Evolutionary conservation across 2,888 invertebrate species (phyloP).

Genomic region (Entomobrya proxima): DNA sequence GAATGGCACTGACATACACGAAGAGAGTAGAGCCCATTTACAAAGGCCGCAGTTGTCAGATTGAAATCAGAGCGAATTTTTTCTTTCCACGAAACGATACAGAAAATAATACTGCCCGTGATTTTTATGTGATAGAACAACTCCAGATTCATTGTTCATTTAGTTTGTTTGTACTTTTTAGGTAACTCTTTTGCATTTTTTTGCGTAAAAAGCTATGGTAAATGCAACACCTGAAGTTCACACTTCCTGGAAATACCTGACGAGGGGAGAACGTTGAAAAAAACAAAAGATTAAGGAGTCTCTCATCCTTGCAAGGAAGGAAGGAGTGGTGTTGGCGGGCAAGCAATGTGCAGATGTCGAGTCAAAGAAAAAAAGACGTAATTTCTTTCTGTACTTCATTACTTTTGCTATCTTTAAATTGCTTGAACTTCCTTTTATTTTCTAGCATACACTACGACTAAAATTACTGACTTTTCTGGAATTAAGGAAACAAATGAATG

Average conservation of each 20-base stretch:
- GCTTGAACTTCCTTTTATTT: constrained; percentile 13
- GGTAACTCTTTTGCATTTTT: not conserved
- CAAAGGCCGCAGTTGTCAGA: not conserved
- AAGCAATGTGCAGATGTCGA: constrained; percentile 51
- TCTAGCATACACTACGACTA: not conserved
- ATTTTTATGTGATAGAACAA: not conserved
- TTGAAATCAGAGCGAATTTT: constrained; percentile 27
- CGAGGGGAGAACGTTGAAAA: constrained; percentile 10
- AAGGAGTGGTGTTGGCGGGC: constrained; percentile 48
- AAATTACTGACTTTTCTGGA: no score
- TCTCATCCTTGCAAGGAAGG: not conserved
- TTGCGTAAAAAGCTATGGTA: not conserved
- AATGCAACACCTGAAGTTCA: constrained; percentile 57
- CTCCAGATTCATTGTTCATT: not conserved
- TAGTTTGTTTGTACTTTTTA: not conserved
- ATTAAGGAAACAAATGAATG: no score
- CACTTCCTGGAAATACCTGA: constrained; percentile 45
- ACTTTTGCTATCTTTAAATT: constrained; percentile 9
- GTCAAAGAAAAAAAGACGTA: constrained; percentile 26
- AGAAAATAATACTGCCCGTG: not conserved
- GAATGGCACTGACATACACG: not conserved
- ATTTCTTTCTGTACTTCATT: not conserved
- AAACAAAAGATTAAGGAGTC: constrained; percentile 40
- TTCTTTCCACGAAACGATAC: not conserved
- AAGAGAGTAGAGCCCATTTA: no score